Evolutionary conservation across 2,797 vertebrate species (phyloP).

Genomic region (Kryptopterus vitreolus): DNA sequence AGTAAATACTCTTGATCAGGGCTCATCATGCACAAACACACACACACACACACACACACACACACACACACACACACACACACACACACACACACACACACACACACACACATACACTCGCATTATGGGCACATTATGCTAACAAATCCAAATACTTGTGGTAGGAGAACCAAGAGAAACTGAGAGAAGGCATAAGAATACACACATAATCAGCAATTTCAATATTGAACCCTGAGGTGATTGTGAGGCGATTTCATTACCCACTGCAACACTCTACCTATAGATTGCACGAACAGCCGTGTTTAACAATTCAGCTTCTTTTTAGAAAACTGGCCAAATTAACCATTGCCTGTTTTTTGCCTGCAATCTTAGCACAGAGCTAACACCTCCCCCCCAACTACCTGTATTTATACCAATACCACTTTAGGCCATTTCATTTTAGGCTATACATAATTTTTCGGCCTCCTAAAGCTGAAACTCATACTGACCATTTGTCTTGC

Average conservation of each 20-base stretch:
- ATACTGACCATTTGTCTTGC: background rate
- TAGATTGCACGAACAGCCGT: background rate
- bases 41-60: background rate
- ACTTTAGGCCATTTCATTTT: background rate
- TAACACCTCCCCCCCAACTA: too few relatives aligned
- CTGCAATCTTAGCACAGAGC: too few relatives aligned
- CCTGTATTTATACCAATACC: too few relatives aligned
- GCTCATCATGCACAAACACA: background rate
- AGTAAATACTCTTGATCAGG: too few relatives aligned
- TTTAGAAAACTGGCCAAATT: background rate
- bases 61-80: too few relatives aligned
- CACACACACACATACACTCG: too few relatives aligned
- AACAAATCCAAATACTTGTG: background rate
- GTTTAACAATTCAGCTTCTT: background rate
- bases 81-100: too few relatives aligned
- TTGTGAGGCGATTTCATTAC: background rate
- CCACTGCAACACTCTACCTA: background rate
- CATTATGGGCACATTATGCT: too few relatives aligned
- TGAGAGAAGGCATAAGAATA: background rate
- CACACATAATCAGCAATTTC: background rate
- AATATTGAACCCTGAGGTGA: background rate
- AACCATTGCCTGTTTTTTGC: too few relatives aligned
- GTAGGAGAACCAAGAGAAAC: background rate
- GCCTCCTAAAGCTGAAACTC: background rate
- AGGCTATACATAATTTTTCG: too few relatives aligned